Conservation (phyloP, 2,113 vertebrate species). For the Engystomops pustulosus region DNA sequence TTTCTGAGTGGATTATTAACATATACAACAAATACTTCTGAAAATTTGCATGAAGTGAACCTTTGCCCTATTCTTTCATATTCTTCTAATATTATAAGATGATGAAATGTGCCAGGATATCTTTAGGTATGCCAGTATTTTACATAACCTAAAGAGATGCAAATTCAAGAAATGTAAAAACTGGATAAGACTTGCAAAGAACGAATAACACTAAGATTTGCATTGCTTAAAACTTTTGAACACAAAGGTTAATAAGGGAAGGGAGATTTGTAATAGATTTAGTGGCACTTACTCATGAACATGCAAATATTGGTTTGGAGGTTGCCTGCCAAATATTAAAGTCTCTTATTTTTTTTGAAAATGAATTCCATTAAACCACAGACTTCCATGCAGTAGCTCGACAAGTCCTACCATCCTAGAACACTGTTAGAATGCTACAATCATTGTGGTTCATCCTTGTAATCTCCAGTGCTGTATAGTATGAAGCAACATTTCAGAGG, state of each 20-base stretch:
- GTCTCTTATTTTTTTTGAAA: not conserved
- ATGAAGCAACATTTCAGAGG: no score
- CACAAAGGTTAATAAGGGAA: constrained; percentile 18
- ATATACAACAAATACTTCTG: not conserved
- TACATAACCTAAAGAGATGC: constrained; percentile 28
- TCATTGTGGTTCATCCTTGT: no score
- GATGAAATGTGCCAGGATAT: not conserved
- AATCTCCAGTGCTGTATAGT: no score
- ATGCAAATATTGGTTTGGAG: constrained; percentile 37
- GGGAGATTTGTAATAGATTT: not conserved
- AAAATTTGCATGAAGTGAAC: constrained; percentile 14
- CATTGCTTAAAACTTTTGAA: constrained; percentile 15
- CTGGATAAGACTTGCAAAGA: constrained; percentile 19
- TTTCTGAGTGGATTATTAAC: not conserved
- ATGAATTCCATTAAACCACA: not conserved
- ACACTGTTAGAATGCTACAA: no score
- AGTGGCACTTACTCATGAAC: constrained; percentile 20
- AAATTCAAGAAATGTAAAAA: constrained; percentile 23
- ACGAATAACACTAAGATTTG: constrained; percentile 39
- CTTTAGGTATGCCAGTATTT: constrained; percentile 1
- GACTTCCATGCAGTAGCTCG: not conserved
- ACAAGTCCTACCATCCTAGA: not conserved
- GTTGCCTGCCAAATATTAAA: constrained; percentile 2
- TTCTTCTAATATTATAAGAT: no score
- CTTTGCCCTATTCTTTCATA: not conserved